Percentiles rank a stretch among this genome's conserved stretches.
Conservation (phyloP, 2,888 invertebrate genomes). For the Atethmia centrago region DNA sequence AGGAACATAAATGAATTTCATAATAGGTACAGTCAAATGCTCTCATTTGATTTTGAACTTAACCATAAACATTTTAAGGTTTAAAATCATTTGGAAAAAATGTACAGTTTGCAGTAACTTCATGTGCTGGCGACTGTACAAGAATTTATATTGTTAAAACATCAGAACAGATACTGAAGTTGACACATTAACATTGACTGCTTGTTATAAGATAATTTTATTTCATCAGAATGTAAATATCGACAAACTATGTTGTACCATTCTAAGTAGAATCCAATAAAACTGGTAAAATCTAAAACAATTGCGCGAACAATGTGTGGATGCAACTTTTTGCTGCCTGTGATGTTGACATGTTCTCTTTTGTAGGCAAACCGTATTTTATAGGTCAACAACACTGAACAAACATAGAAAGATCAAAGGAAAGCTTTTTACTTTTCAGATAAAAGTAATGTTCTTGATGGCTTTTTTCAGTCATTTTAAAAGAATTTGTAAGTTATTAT, state of each 20-base stretch:
- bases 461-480: too few relatives aligned
- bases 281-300: too few relatives aligned
- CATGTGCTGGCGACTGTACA: too few relatives aligned
- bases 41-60: too few relatives aligned
- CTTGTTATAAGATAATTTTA: background rate
- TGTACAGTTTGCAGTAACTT: too few relatives aligned
- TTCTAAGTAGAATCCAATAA: background rate
- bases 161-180: background rate
- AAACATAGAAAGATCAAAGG: background rate
- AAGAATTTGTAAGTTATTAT: too few relatives aligned
- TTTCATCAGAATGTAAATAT: conserved; percentile 15
- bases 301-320: too few relatives aligned
- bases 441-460: too few relatives aligned
- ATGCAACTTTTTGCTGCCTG: too few relatives aligned
- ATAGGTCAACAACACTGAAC: background rate
- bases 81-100: too few relatives aligned
- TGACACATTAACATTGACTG: background rate
- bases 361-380: background rate
- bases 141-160: background rate
- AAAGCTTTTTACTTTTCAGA: background rate
- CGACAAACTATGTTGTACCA: background rate
- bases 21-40: too few relatives aligned
- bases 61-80: too few relatives aligned
- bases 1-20: background rate
- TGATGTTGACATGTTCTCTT: background rate